A percentile compares a stretch with the other conserved stretches of the same genome.
Evolutionary conservation across 2,888 invertebrate genomes (phyloP).

Genomic region (Diplolepis rosae): DNA sequence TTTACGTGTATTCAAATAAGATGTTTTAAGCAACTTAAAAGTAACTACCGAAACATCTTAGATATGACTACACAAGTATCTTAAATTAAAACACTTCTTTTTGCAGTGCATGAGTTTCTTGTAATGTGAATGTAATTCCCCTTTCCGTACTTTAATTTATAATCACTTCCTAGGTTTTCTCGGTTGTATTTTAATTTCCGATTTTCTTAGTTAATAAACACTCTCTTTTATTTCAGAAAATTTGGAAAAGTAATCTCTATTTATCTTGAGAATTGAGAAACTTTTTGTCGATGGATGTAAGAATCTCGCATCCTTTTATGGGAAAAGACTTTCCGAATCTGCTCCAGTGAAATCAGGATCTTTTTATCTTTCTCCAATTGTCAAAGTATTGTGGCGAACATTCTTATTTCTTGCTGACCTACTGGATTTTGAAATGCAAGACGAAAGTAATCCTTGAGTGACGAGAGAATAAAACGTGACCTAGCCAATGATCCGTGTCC

Average conservation of each 20-base stretch:
- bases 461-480: constrained; percentile 30
- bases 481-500: constrained; percentile 24
- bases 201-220: too few relatives aligned
- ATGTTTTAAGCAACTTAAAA: too few relatives aligned
- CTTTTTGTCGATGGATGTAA: background rate
- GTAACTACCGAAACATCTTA: too few relatives aligned
- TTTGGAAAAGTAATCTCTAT: background rate
- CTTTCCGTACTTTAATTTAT: too few relatives aligned
- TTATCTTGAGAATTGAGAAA: constrained; percentile 14
- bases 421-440: constrained; percentile 29
- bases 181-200: too few relatives aligned
- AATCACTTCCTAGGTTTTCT: too few relatives aligned
- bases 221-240: background rate
- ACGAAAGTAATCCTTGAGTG: constrained; percentile 22
- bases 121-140: too few relatives aligned
- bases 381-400: constrained; percentile 12
- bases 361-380: constrained; percentile 25
- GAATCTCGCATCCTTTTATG: background rate
- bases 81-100: too few relatives aligned
- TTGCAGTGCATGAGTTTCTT: too few relatives aligned
- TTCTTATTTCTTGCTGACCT: constrained; percentile 26
- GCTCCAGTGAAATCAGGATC: constrained; percentile 12
- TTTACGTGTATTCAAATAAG: too few relatives aligned
- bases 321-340: constrained; percentile 21
- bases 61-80: too few relatives aligned